These are phyloP conservation scores for Laupala kohalensis DNA, from an alignment of 1,140 invertebrate genomes.

Conservation along the genomic window DNA sequence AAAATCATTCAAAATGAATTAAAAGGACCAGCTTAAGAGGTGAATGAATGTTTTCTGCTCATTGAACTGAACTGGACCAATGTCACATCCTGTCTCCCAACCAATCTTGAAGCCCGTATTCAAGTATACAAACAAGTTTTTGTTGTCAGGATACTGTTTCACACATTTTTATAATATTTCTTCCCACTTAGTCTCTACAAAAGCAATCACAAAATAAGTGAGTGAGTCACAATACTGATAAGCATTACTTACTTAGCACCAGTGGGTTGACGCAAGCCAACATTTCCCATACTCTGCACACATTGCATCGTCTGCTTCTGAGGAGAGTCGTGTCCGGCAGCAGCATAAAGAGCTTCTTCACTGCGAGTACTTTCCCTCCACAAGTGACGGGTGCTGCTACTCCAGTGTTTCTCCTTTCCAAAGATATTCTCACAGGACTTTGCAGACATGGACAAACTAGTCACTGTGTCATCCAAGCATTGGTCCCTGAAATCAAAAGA, in stretches of 20 bases:
- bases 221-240: too few species aligned
- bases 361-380: constrained; percentile 9
- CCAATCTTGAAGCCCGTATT: too few species aligned
- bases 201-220: too few species aligned
- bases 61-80: too few species aligned
- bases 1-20: too few species aligned
- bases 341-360: constrained; percentile 6
- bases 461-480: neutral
- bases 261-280: neutral
- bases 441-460: neutral
- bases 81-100: too few species aligned
- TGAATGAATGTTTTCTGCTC: too few species aligned
- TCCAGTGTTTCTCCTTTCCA: neutral
- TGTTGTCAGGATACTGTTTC: too few species aligned
- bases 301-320: neutral
- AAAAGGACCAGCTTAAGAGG: too few species aligned
- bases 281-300: neutral
- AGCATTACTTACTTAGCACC: neutral
- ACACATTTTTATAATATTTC: too few species aligned
- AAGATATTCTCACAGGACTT: constrained; percentile 13
- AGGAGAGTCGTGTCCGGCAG: neutral
- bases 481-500: neutral
- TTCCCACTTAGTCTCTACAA: too few species aligned
- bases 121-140: too few species aligned
- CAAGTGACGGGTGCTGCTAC: neutral